phyloP scores from a whole-genome alignment of 2,888 invertebrate genomes.

The Agrotis ipsilon region DNA sequence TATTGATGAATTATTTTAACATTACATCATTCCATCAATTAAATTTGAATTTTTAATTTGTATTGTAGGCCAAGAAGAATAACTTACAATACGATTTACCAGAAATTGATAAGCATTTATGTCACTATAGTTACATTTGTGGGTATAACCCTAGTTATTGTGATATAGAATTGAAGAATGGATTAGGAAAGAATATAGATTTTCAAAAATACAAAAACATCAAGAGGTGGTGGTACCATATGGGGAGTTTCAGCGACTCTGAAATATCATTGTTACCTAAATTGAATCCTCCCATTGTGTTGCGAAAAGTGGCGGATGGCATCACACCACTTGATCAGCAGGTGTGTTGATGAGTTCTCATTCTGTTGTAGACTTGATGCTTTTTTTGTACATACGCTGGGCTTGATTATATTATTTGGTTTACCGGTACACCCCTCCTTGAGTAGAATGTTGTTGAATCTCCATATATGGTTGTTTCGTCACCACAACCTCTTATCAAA shows the following conservation, averaged over 20 bases:
- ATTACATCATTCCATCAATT: constrained; percentile 73
- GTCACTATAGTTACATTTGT: constrained; percentile 90
- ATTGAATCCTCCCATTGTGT: constrained; percentile 70
- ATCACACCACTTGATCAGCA: constrained; percentile 76
- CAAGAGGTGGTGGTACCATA: constrained; percentile 92
- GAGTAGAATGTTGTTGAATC: constrained; percentile 67
- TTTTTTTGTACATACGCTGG: constrained; percentile 34
- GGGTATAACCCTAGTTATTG: constrained; percentile 89
- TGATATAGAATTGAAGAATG: constrained; percentile 85
- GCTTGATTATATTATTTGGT: constrained; percentile 25
- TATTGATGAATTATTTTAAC: constrained; percentile 44
- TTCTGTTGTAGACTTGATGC: constrained; percentile 42
- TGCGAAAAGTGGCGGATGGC: constrained; percentile 70
- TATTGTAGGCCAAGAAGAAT: constrained; percentile 80
- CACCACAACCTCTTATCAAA: constrained; percentile 70
- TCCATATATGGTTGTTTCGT: constrained; percentile 85
- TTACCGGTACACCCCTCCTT: constrained; percentile 49
- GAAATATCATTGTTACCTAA: constrained; percentile 87
- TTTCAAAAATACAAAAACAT: constrained; percentile 86
- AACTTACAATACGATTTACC: constrained; percentile 73
- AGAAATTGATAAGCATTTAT: constrained; percentile 86
- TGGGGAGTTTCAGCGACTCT: constrained; percentile 90
- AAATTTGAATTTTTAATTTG: constrained; percentile 58
- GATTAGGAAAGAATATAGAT: constrained; percentile 75
- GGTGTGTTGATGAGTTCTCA: constrained; percentile 73